phyloP scores from a whole-genome alignment of 1,140 invertebrate genomes.

The Phymorhynchus buccinoides region DNA sequence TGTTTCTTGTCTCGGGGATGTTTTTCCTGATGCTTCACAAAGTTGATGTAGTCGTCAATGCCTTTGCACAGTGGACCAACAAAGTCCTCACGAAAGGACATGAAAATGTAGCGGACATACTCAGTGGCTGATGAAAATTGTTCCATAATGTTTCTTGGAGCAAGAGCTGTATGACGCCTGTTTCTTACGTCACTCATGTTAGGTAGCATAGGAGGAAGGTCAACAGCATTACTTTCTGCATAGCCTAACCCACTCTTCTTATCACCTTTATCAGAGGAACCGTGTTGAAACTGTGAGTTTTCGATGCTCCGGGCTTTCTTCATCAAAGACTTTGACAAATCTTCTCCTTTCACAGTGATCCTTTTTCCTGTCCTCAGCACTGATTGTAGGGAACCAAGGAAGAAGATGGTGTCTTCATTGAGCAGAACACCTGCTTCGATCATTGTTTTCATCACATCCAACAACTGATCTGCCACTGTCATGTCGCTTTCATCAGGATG shows the following conservation, averaged over 20 bases:
- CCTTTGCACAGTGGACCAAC: constrained; percentile 67
- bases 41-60: constrained; percentile 47
- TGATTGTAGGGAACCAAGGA: background rate
- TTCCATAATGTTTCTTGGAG: constrained; percentile 10
- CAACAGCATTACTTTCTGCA: background rate
- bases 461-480: background rate
- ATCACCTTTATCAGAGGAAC: too few species aligned
- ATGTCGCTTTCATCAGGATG: background rate
- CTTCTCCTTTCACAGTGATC: background rate
- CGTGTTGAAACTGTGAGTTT: too few species aligned
- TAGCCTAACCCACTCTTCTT: background rate
- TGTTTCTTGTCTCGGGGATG: background rate
- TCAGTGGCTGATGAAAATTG: constrained; percentile 65
- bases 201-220: background rate
- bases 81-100: constrained; percentile 82
- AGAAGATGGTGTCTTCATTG: background rate
- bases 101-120: constrained; percentile 84
- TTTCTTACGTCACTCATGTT: constrained; percentile 6
- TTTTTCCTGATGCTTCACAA: background rate
- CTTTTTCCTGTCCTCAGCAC: background rate
- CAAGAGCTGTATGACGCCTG: background rate
- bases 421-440: background rate
- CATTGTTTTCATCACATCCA: constrained; percentile 1
- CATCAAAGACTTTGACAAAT: background rate
- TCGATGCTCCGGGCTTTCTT: background rate